Percentiles rank a stretch among this genome's conserved stretches.
phyloP scores from a whole-genome alignment of 1,140 invertebrate genomes.

The Calycopis cecrops region DNA sequence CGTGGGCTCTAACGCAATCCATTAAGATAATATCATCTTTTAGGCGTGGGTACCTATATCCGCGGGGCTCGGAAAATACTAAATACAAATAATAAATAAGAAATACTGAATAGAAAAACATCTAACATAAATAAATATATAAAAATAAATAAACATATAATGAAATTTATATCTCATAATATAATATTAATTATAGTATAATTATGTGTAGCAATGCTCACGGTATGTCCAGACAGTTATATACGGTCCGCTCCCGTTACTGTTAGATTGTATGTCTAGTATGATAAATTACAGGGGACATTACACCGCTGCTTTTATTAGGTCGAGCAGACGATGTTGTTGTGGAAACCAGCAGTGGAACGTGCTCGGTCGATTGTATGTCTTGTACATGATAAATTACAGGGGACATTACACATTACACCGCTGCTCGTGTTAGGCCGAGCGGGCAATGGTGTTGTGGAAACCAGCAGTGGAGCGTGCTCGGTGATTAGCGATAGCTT shows the following conservation, averaged over 20 bases:
- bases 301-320: conserved; percentile 14
- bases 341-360: conserved; percentile 8
- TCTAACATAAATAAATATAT: background rate
- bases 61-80: no score
- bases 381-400: conserved; percentile 24
- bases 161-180: background rate
- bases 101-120: no score
- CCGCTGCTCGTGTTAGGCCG: conserved; percentile 12
- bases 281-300: conserved; percentile 24
- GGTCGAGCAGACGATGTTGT: conserved; percentile 19
- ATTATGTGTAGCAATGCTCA: no score
- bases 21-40: no score
- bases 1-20: no score
- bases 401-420: conserved; percentile 14
- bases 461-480: conserved; percentile 2
- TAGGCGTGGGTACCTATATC: no score
- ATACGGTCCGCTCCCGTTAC: conserved; percentile 30
- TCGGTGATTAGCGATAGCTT: background rate
- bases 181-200: conserved; percentile 3
- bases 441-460: conserved; percentile 19
- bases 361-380: conserved; percentile 18
- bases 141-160: background rate
- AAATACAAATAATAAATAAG: no score
- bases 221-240: conserved; percentile 28
- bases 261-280: conserved; percentile 22